These are phyloP conservation scores for Pollenia griseotomentosa DNA, from an alignment of 2,888 invertebrate genomes.

Conservation along the genomic window DNA sequence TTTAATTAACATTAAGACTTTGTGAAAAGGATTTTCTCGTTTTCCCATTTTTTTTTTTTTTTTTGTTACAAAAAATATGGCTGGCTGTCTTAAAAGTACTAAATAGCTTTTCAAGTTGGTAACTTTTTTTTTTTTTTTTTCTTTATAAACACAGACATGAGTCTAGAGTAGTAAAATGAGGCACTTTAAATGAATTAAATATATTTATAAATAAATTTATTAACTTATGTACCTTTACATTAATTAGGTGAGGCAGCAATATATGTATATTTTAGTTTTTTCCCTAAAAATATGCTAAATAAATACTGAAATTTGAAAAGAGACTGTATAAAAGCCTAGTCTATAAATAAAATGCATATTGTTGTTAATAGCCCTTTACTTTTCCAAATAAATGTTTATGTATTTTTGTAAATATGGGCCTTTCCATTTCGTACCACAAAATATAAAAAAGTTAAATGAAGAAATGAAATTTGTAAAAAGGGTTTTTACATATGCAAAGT, in stretches of 20 bases:
- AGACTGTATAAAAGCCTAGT: no score
- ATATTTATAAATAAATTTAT: slow-evolving; percentile 22
- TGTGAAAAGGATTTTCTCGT: slow-evolving; percentile 54
- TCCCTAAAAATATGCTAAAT: slow-evolving; percentile 1
- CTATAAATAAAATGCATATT: no score
- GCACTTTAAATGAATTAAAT: slow-evolving; percentile 53
- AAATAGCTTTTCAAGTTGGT: slow-evolving; percentile 52
- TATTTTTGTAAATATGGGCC: neutral
- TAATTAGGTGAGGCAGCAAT: slow-evolving; percentile 49
- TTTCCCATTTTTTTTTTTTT: neutral
- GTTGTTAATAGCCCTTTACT: neutral
- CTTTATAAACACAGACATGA: slow-evolving; percentile 20
- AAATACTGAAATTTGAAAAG: no score
- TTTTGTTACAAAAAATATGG: neutral
- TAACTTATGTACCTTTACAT: slow-evolving; percentile 53
- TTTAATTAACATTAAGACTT: slow-evolving; percentile 63
- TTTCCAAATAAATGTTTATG: neutral
- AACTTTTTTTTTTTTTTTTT: slow-evolving; percentile 11
- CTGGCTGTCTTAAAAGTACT: slow-evolving; percentile 30
- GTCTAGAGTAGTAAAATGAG: slow-evolving; percentile 39
- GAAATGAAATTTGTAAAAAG: no score
- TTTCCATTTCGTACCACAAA: no score
- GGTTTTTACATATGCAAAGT: no score
- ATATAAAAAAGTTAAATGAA: no score
- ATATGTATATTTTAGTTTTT: slow-evolving; percentile 3